Evolutionary conservation across 2,888 invertebrate genomes (phyloP), one percentile per base, ranked within the genome.

Genomic region (Flexamia atlantica): DNA sequence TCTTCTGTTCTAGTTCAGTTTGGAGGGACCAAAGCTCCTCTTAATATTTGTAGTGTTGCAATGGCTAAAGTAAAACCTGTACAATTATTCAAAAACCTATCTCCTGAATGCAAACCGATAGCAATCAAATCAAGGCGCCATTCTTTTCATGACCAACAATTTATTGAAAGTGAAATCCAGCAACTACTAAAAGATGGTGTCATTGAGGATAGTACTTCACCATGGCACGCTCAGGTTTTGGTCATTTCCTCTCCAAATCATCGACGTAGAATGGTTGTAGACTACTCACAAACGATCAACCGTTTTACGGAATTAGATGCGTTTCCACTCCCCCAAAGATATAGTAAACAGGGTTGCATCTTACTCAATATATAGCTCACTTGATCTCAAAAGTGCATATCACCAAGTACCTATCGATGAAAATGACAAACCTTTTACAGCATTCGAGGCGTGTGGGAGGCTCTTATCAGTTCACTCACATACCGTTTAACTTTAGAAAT

Each of bases 401-500:
- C 84, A 84, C 60, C 53, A 68, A 82, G 28, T 68, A 1, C 81
- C 84, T 20, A 81, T 82, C 28, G 14, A 30, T 12, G 25, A 57
- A 23, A 25, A 32, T 0, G 80, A 53, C 1, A n/a, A 14, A n/a
- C 53, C 32, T 36, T 81, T 10, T 40, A 83, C 83, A 0, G 80
- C 53, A 40, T 80, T 80, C 57, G 50, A 80, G 30, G 80, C 53
- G 1, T 25, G 57, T 80, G 80, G 80, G 3, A 46, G 23, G 10
- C 68, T 81, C n/a, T 4, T 81, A 36, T 28, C 64, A 81, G 23
- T 81, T 81, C 25, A n/a, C 17, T 30, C 3, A 68, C 2, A 42
- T 81, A 7, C 64, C 81, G 1, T 81, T 81, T 81, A 68, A 68
- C 7, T 14, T 81, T 12, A 81, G n/a, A 20, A 81, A 60, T 20